Base-by-base conservation (phyloP, 2,797 vertebrate species). In the Loriculus beryllinus region DNA sequence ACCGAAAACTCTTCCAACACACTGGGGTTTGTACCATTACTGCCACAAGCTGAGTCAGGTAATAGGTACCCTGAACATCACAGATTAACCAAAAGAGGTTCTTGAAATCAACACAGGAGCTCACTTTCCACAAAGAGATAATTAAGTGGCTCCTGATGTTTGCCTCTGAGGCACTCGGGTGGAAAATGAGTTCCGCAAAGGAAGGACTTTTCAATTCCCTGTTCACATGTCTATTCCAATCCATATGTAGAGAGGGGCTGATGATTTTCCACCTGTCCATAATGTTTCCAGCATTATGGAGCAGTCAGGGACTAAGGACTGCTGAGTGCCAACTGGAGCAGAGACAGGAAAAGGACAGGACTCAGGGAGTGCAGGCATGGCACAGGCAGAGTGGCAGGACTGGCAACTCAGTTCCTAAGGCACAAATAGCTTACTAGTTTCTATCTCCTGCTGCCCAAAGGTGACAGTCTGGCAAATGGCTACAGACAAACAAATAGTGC, bases 271-370 rank as follows among this genome's bases (percentile, higher is more conserved):
- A 54, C n/a, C 26, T 65, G n/a, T 52, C 33, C 52, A 13, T 49
- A 45, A 59, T 2, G 6, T 31, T 60, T 88, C 45, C 59, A 75
- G 37, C 21, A 11, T 6, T 20, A 42, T 2, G 14, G 29, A 79
- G 35, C 10, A 51, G 29, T 23, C 12, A 42, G 12, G 15, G 59
- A 17, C 21, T 18, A 43, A 59, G 43, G 19, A 49, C 23, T n/a
- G 6, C 12, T 2, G 8, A 11, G 18, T 14, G 10, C 19, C 43
- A 75, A 20, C 37, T 12, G 4, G 4, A 54, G 16, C 0, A 29
- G 28, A 48, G 43, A 23, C 1, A 3, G 17, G 8, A 33, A 63
- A 63, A 75, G 22, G 22, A 4, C 76, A 42, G 17, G 29, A 37
- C 10, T 7, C 3, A 10, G 0, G 0, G 26, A 49, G 21, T 4